phyloP scores from a whole-genome alignment of 2,113 vertebrate species.

The Grammomys surdaster region DNA sequence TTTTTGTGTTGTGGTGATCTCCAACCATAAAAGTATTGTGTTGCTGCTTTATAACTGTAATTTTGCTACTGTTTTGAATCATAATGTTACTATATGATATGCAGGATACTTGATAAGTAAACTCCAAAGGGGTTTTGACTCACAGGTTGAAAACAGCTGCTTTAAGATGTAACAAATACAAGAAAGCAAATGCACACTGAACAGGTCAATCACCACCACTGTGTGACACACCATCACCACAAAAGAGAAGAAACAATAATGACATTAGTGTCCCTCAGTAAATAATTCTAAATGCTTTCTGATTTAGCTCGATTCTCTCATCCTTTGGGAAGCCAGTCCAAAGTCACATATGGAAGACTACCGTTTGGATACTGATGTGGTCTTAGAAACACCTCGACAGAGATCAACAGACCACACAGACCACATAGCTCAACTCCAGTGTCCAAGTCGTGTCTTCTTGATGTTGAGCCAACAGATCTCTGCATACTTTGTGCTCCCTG shows the following conservation, averaged over 20 bases:
- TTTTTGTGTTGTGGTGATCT: background rate
- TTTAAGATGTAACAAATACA: background rate
- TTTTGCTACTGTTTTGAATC: background rate
- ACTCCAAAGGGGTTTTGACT: background rate
- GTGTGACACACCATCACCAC: background rate
- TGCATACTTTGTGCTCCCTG: background rate
- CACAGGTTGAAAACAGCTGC: background rate
- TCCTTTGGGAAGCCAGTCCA: background rate
- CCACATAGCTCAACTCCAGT: rapidly evolving
- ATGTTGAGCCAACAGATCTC: background rate
- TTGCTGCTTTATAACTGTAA: background rate
- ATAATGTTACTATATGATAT: background rate
- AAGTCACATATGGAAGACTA: background rate
- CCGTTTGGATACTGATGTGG: background rate
- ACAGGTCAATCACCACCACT: background rate
- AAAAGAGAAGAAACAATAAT: background rate
- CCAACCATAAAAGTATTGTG: background rate
- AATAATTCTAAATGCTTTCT: background rate
- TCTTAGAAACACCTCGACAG: background rate
- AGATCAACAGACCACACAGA: background rate
- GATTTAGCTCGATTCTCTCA: background rate
- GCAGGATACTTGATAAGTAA: background rate
- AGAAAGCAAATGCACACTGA: background rate
- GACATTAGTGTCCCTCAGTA: background rate
- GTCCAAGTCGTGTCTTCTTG: too few species aligned